Conservation (phyloP, 2,797 vertebrate species). For the Phataginus tricuspis region DNA sequence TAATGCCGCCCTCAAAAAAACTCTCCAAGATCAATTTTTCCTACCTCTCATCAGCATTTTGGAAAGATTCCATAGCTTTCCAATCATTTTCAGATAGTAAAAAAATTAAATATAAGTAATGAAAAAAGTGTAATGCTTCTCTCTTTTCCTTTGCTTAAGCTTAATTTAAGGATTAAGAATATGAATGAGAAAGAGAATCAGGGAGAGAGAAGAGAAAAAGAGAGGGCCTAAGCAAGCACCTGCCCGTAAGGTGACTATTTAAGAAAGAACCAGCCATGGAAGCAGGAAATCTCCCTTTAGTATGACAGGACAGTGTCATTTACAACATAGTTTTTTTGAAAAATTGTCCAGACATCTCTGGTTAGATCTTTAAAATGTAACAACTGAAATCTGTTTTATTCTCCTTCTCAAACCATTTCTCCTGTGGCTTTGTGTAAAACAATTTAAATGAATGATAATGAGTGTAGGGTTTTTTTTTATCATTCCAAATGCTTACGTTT, state of each 20-base stretch:
- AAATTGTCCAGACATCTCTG: not conserved
- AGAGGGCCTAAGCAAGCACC: not conserved
- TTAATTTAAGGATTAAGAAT: not conserved
- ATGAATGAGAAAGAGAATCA: not conserved
- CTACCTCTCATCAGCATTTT: not conserved
- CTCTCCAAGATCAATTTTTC: not conserved
- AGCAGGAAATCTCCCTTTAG: not conserved
- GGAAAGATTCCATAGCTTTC: not conserved
- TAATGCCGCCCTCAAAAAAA: not conserved
- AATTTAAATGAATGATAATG: not conserved
- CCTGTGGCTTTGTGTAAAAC: not conserved
- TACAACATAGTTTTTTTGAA: not conserved
- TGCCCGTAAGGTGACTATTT: not conserved
- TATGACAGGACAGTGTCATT: not conserved
- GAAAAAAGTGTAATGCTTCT: not conserved
- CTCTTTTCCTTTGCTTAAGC: not conserved
- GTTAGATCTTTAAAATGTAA: not conserved
- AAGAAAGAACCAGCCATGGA: not conserved
- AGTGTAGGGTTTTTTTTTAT: not conserved
- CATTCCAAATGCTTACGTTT: not conserved
- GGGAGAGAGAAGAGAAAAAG: not conserved
- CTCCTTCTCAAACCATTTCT: not conserved
- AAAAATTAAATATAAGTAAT: not conserved
- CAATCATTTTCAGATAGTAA: conserved; percentile 32
- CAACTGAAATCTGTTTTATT: not conserved